These are phyloP conservation scores for Ceratotherium simum DNA, from an alignment of 2,113 vertebrate species.

Conservation along the genomic window DNA sequence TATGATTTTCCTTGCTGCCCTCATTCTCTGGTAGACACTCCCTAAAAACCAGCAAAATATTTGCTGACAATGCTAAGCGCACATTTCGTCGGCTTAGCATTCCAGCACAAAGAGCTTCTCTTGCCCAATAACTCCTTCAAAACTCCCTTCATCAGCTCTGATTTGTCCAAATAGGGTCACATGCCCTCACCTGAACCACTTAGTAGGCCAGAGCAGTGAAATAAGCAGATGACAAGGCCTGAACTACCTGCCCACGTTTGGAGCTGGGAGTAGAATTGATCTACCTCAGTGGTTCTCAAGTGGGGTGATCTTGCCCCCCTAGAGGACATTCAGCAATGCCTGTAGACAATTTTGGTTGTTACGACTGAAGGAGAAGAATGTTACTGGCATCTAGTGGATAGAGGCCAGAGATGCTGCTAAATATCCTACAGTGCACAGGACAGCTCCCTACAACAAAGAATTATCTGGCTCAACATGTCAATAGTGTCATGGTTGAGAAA, in stretches of 20 bases:
- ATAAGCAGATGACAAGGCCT: neutral
- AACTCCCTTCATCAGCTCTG: neutral
- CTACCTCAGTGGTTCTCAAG: neutral
- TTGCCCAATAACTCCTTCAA: neutral
- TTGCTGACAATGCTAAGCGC: neutral
- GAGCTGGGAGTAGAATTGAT: neutral
- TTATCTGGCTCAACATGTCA: neutral
- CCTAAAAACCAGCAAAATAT: neutral
- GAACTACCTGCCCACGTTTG: neutral
- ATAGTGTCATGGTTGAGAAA: neutral
- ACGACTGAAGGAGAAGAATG: neutral
- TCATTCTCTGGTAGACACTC: neutral
- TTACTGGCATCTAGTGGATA: neutral
- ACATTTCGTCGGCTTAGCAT: neutral
- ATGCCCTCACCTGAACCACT: neutral
- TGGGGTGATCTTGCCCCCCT: neutral
- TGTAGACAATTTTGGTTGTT: neutral
- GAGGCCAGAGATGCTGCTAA: neutral
- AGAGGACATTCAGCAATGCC: neutral
- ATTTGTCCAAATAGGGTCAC: neutral
- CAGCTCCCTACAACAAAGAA: neutral
- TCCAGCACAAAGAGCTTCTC: neutral
- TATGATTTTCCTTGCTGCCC: neutral
- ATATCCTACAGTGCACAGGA: neutral
- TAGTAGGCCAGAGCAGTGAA: neutral